Conservation (phyloP, 2,888 invertebrate species). For the Gandaritis pyraliata region DNA sequence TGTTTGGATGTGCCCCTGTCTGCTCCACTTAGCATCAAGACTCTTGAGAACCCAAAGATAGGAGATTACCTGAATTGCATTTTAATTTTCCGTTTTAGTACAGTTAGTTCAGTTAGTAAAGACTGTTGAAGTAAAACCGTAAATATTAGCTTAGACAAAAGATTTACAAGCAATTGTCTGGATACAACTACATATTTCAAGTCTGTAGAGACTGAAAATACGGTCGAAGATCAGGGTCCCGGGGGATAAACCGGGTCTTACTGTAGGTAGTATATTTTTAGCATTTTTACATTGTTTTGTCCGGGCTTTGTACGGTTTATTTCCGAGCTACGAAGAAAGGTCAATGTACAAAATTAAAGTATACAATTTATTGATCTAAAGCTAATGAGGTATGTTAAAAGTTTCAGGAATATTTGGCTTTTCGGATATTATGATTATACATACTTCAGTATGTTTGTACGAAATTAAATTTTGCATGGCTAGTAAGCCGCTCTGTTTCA, state of each 20-base stretch:
- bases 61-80: neutral
- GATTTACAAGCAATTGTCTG: slow-evolving; percentile 42
- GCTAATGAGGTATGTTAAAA: too few relatives aligned
- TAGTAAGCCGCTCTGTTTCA: too few relatives aligned
- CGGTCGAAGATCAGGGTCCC: slow-evolving; percentile 46
- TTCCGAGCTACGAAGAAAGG: slow-evolving; percentile 3
- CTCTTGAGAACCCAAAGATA: too few relatives aligned
- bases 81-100: neutral
- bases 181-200: slow-evolving; percentile 44
- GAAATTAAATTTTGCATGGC: too few relatives aligned
- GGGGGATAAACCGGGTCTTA: slow-evolving; percentile 39
- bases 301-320: slow-evolving; percentile 12
- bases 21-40: too few relatives aligned
- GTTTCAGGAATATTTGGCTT: too few relatives aligned
- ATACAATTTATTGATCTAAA: too few relatives aligned
- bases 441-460: too few relatives aligned
- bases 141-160: slow-evolving; percentile 33
- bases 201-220: slow-evolving; percentile 40
- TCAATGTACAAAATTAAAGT: neutral
- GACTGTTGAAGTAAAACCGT: slow-evolving; percentile 31
- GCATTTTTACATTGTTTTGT: slow-evolving; percentile 36
- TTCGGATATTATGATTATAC: too few relatives aligned
- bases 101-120: neutral
- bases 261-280: slow-evolving; percentile 35
- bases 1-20: too few relatives aligned